Evolutionary conservation across 2,113 vertebrate species (phyloP).

Genomic region (Gallinago paraguaiae): DNA sequence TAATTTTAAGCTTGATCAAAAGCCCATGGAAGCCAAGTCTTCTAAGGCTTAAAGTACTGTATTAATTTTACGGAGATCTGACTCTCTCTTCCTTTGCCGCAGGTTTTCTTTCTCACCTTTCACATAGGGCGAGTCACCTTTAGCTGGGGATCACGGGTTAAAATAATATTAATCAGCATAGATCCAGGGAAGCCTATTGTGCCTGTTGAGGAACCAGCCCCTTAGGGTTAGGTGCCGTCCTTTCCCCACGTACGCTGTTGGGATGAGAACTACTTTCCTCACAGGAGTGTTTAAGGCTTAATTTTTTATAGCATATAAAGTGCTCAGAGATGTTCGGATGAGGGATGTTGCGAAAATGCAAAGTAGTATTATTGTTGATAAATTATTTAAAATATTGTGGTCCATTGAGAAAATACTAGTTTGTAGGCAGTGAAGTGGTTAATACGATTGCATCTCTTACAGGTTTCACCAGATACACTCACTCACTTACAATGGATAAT

Average conservation of each 20-base stretch:
- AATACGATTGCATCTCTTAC: constrained; percentile 76
- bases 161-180: not conserved
- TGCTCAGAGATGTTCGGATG: constrained; percentile 58
- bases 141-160: not conserved
- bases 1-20: constrained; percentile 60
- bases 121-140: not conserved
- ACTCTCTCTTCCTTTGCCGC: not conserved
- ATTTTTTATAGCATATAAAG: constrained; percentile 68
- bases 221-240: not conserved
- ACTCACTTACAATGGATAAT: constrained; percentile 84
- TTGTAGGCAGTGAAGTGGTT: constrained; percentile 78
- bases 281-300: constrained; percentile 62
- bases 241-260: not conserved
- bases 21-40: constrained; percentile 39
- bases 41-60: constrained; percentile 41
- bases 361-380: constrained; percentile 72
- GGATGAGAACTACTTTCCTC: constrained; percentile 39
- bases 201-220: not conserved
- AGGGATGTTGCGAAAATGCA: constrained; percentile 70
- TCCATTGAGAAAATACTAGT: constrained; percentile 75
- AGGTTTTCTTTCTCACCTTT: constrained; percentile 30
- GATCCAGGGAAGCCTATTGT: not conserved
- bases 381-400: constrained; percentile 76
- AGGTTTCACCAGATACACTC: constrained; percentile 84
- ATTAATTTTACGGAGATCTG: constrained; percentile 31